Evolutionary conservation across 64 coral and sea anemone genomes (phyloP).

Genomic region (Anthopleura sola): DNA sequence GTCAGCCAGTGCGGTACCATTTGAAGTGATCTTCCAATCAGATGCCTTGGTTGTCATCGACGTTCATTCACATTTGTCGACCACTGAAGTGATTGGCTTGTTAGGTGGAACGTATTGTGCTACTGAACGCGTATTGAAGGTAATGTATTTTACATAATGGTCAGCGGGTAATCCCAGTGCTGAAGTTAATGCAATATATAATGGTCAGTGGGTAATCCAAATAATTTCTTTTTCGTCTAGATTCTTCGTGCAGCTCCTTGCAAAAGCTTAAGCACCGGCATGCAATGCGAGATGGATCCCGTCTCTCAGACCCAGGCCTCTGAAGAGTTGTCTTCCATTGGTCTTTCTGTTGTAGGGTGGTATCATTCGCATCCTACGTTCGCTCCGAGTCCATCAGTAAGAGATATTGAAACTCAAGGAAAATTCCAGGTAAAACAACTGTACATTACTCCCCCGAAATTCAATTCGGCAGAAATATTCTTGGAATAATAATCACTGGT

Average conservation of each 20-base stretch:
- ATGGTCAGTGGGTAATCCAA: neutral
- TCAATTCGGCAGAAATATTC: too few species aligned
- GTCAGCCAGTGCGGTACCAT: conserved; percentile 58
- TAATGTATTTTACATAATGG: conserved; percentile 1
- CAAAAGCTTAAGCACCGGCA: conserved; percentile 70
- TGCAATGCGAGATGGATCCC: conserved; percentile 95
- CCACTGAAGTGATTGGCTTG: conserved; percentile 86
- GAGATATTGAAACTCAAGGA: conserved; percentile 88
- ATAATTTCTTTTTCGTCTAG: conserved; percentile 6
- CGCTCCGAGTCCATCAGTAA: conserved; percentile 70
- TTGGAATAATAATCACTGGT: too few species aligned
- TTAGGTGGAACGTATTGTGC: conserved; percentile 69
- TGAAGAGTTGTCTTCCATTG: conserved; percentile 56
- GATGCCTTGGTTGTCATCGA: conserved; percentile 82
- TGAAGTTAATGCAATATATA: too few species aligned
- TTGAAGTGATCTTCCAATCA: conserved; percentile 71
- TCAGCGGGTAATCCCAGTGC: too few species aligned
- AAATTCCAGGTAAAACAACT: conserved; percentile 70
- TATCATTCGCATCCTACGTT: conserved; percentile 93
- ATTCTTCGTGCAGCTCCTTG: conserved; percentile 72
- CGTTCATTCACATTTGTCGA: conserved; percentile 82
- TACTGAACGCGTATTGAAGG: conserved; percentile 53
- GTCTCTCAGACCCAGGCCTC: conserved; percentile 89
- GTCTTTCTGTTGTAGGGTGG: conserved; percentile 86
- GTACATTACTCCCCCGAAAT: too few species aligned